These are phyloP conservation scores for Rhabdophis nuchalis DNA, from an alignment of 2,797 vertebrate species.

Conservation along the genomic window DNA sequence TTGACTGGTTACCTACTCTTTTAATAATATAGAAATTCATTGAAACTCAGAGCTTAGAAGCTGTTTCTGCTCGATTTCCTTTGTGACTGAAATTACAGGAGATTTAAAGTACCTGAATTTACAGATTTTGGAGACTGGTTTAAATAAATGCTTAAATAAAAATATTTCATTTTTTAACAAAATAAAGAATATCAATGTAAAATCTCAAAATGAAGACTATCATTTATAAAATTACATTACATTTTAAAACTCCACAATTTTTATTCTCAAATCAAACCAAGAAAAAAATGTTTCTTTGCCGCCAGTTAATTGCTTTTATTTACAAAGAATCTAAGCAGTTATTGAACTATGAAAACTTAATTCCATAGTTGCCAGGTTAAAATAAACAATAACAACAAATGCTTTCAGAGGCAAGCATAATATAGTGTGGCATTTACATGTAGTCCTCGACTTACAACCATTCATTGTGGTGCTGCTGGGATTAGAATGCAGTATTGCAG, in stretches of 20 bases:
- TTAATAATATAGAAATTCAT: slow-evolving; percentile 2
- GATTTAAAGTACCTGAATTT: background rate
- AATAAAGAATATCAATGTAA: background rate
- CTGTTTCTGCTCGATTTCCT: slow-evolving; percentile 5
- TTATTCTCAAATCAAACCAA: background rate
- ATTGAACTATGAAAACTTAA: background rate
- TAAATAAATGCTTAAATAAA: background rate
- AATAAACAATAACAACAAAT: background rate
- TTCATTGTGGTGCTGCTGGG: background rate
- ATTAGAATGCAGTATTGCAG: no score
- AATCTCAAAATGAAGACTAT: background rate
- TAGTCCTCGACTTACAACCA: background rate
- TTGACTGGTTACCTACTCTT: slow-evolving; percentile 55
- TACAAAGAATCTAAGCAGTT: background rate
- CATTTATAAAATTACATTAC: background rate
- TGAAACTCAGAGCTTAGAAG: slow-evolving; percentile 28
- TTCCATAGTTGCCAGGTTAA: background rate
- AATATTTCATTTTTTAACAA: background rate
- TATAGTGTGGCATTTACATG: background rate
- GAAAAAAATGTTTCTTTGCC: background rate
- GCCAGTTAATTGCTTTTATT: background rate
- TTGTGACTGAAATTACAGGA: slow-evolving; percentile 23
- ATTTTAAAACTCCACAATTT: background rate
- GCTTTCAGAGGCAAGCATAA: background rate
- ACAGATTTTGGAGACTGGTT: background rate